phyloP scores from a whole-genome alignment of 2,113 vertebrate species.

The Oreotrochilus melanogaster region DNA sequence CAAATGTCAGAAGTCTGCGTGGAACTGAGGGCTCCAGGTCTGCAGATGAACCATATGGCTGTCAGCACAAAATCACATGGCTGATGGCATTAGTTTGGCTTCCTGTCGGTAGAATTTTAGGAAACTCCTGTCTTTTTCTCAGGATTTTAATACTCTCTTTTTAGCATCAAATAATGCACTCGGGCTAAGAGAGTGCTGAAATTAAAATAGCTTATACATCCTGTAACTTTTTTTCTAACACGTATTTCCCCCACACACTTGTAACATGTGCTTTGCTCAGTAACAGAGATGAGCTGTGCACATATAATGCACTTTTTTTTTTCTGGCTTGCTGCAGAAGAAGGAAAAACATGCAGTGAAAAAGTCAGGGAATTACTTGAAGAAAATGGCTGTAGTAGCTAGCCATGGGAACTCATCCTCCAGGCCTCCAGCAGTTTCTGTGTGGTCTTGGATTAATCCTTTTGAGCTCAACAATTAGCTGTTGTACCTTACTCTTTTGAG shows the following conservation, averaged over 20 bases:
- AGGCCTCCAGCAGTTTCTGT: background rate
- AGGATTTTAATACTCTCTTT: background rate
- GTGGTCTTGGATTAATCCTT: background rate
- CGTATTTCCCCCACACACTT: accelerated
- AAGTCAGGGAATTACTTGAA: background rate
- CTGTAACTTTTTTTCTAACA: background rate
- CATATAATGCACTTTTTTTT: background rate
- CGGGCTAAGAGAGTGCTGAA: background rate
- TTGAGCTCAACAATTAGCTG: background rate
- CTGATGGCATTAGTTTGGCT: background rate
- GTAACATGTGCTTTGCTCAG: background rate
- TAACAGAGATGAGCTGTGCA: background rate
- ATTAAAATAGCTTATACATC: background rate
- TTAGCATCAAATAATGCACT: background rate
- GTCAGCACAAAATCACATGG: background rate
- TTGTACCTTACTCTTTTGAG: background rate
- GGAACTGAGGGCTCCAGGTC: background rate
- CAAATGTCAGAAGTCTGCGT: accelerated
- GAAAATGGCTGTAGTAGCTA: background rate
- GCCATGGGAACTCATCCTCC: background rate
- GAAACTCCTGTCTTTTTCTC: background rate
- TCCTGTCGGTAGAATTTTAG: background rate
- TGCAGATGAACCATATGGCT: background rate
- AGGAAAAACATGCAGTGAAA: background rate
- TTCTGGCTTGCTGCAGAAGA: background rate